These are phyloP conservation scores for Molossus molossus DNA, from an alignment of 2,797 vertebrate genomes.

Conservation along the genomic window DNA sequence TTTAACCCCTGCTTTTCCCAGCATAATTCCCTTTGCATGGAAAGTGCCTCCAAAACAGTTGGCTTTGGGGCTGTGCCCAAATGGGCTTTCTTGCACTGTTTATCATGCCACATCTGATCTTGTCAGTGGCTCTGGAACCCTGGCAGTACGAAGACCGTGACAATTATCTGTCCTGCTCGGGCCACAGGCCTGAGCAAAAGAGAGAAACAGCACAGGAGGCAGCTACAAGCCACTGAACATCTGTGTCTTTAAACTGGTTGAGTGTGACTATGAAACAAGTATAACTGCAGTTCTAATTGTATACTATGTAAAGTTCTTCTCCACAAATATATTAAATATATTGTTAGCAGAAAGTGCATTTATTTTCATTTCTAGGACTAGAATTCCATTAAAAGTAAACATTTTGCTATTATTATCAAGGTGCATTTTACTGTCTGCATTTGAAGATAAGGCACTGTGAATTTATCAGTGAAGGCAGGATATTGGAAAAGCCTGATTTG, in stretches of 20 bases:
- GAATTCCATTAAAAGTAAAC: constrained; percentile 36
- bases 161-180: background rate
- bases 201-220: background rate
- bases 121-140: background rate
- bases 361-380: constrained; percentile 33
- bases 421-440: constrained; percentile 19
- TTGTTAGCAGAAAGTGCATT: constrained; percentile 11
- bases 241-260: background rate
- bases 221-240: background rate
- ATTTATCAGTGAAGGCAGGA: constrained; percentile 19
- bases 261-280: background rate
- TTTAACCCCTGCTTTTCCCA: constrained; percentile 91
- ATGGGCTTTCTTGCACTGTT: background rate
- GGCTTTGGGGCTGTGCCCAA: background rate
- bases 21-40: background rate
- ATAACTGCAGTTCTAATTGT: background rate
- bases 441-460: constrained; percentile 33
- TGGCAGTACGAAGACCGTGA: background rate
- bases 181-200: background rate
- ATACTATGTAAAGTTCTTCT: background rate
- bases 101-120: background rate
- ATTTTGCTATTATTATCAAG: constrained; percentile 36
- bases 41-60: background rate
- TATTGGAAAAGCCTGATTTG: constrained; percentile 54
- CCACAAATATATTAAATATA: background rate